These are phyloP conservation scores for Orcinus orca DNA, from an alignment of 2,113 vertebrate genomes.

Conservation along the genomic window DNA sequence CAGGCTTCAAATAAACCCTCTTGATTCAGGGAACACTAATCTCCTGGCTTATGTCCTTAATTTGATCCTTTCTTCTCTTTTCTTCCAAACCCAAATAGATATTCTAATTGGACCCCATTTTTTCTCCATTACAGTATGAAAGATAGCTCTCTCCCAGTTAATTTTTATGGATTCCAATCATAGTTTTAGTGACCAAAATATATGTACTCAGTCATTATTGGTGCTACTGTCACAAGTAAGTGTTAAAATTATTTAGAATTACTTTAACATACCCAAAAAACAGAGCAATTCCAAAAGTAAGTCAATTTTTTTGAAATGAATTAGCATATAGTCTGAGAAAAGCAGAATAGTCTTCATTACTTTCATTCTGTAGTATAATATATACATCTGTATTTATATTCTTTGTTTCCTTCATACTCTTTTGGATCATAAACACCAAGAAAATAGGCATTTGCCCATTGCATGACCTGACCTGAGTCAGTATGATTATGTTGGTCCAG, in stretches of 20 bases:
- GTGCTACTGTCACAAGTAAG: not conserved
- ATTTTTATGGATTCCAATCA: not conserved
- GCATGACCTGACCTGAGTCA: not conserved
- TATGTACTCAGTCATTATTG: not conserved
- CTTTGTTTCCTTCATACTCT: not conserved
- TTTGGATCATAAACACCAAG: not conserved
- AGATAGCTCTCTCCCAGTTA: not conserved
- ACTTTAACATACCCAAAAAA: not conserved
- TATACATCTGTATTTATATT: not conserved
- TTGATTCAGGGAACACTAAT: not conserved
- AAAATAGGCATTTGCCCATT: not conserved
- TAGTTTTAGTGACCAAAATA: not conserved
- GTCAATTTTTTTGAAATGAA: not conserved
- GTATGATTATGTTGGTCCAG: not conserved
- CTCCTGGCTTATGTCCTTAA: not conserved
- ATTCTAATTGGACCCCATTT: not conserved
- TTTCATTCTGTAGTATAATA: not conserved
- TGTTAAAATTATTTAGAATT: not conserved
- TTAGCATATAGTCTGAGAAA: not conserved
- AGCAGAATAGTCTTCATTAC: not conserved
- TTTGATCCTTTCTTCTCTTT: not conserved
- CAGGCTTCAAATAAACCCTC: not conserved
- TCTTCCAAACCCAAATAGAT: not conserved
- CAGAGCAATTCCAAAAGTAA: not conserved
- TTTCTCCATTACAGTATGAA: not conserved